Base-by-base conservation (phyloP, 2,888 invertebrate species). In the Xanthia togata region DNA sequence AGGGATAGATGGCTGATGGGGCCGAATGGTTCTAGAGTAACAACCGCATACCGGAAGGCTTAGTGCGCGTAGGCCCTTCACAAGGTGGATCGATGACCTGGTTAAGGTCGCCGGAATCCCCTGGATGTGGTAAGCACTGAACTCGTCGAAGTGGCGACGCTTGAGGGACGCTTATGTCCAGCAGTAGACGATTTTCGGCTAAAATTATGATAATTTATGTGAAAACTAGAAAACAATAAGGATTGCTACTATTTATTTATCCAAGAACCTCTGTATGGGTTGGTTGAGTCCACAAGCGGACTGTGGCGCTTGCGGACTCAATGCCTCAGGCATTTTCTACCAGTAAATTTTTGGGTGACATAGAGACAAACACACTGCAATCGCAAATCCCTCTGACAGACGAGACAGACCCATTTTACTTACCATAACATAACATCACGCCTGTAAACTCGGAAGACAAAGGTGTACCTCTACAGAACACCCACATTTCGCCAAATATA, bases 111-210 rank as follows among this genome's bases (percentile, higher is more conserved):
- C 47, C 38, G 63, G 63, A n/a, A 57, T 63, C 63, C n/a, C 31
- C 35, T n/a, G 55, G 47, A 62, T 38, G 80, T 62, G n/a, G 62
- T 8, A 73, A 47, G 41, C 44, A 80, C 47, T 81, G 63, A 57
- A 14, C 63, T 1, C 62, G 47, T 41, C 55, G 78, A 41, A 41
- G 74, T 81, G 63, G 74, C 47, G 55, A 55, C n/a, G 72, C 63
- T 78, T 81, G 47, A 8, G 38, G 2, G 55, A 14, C 31, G 31
- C 11, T 9, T 23, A 1, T n/a, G 14, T 47, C 9, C 55, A 81
- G 62, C 53, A 81, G 20, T 55, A 47, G n/a, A 47, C 14, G 55
- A 41, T 2, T 50, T 63, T 78, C 78, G 0, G 81, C 78, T 78
- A 78, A 78, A 78, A 78, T 50, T 55, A 81, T 47, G 47, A 50